Evolutionary conservation across 1,140 invertebrate genomes (phyloP), one percentile per base, ranked within the genome.

Genomic region (Mycetomoellerius zeteki): DNA sequence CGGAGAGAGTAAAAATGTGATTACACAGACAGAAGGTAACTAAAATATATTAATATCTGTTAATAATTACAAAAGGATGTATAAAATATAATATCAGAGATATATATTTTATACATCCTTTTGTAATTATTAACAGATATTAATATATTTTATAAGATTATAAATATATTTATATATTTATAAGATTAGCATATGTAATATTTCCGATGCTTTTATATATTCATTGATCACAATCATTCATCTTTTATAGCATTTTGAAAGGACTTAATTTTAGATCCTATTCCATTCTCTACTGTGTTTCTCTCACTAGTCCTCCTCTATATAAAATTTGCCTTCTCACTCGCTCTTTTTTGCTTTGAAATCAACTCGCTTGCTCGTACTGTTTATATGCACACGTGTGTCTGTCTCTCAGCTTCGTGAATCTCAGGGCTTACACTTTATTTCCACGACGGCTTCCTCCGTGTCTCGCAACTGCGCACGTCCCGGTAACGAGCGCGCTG

Each of bases 401-500:
- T 33, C 67, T 84, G 37, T 75, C 69, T 75, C 54, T 60, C 54
- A 75, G 37, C 69, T 21, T 60, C 24, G 54, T 56, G 69, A 60
- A 60, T 43, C 24, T 89, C 62, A 50, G 62, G 6, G 60, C 82
- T 88, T 60, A 75, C 69, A 58, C 88, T 89, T 69, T 89, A 89
- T 89, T 89, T 89, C 69, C 82, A 60, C 82, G 80, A 52, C 56
- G 33, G 71, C 52, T 52, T 78, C 2, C 33, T 80, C 71, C 87
- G 78, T 58, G 78, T 89, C 77, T 52, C 75, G 82, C 67, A 76
- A 86, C 54, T 73, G 80, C 54, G 50, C 71, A 69, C 65, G 14
- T 60, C 37, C 67, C 77, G 75, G 89, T 90, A 90, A 90, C 89
- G 89, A 90, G 89, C 56, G 58, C 47, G 58, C 72, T 72, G 62